Conservation (phyloP, 2,797 vertebrate genomes). For the Balearica regulorum region DNA sequence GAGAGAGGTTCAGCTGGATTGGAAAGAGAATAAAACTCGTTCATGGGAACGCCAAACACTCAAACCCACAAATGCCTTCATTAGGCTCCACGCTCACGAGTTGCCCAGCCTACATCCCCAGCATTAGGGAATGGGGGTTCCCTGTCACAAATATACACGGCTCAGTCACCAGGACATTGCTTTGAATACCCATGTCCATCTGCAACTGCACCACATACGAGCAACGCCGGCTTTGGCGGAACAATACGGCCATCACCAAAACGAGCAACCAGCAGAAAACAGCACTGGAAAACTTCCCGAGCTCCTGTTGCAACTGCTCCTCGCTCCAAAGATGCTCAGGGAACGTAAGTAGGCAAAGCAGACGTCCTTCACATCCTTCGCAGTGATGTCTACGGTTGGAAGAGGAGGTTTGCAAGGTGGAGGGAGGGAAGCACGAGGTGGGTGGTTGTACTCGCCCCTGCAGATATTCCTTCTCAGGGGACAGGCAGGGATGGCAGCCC, state of each 20-base stretch:
- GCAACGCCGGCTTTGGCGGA: background rate
- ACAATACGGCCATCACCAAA: background rate
- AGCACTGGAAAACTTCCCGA: background rate
- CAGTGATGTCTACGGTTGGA: background rate
- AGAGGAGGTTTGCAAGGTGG: background rate
- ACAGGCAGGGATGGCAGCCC: background rate
- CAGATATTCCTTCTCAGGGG: background rate
- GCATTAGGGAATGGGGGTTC: accelerated
- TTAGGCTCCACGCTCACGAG: background rate
- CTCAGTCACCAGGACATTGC: background rate
- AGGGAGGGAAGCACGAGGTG: background rate
- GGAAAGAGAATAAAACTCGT: background rate
- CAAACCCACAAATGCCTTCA: background rate
- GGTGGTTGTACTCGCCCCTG: background rate
- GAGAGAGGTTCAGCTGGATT: background rate
- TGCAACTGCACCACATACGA: background rate
- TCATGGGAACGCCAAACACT: background rate
- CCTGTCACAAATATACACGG: background rate
- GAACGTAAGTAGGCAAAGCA: background rate
- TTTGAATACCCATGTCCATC: background rate
- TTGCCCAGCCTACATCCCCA: background rate
- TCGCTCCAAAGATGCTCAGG: background rate
- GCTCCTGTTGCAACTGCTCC: background rate
- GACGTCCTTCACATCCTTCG: background rate
- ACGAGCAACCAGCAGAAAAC: background rate